Conservation (phyloP, 2,797 vertebrate genomes). For the Gobionotothen gibberifrons region DNA sequence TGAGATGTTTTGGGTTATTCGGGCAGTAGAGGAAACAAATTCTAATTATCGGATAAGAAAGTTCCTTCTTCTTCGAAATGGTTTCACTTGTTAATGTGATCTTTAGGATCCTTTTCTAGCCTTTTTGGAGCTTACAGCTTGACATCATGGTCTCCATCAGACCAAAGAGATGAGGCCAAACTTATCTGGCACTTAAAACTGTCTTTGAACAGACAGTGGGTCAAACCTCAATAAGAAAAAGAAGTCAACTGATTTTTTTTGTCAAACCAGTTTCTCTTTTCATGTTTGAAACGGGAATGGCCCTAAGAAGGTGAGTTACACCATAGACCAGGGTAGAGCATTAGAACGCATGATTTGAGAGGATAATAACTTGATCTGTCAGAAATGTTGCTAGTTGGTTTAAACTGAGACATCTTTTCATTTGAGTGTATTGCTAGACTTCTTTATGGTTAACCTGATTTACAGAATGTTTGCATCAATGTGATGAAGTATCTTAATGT, state of each 20-base stretch:
- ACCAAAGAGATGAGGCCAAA: not conserved
- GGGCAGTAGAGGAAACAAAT: not conserved
- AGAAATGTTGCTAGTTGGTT: not conserved
- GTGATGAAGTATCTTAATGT: slow-evolving; percentile 47
- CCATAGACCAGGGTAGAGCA: not conserved
- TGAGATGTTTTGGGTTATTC: not conserved
- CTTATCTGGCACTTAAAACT: not conserved
- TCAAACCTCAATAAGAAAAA: not conserved
- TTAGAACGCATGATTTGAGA: not conserved
- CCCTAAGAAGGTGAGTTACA: not conserved
- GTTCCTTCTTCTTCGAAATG: slow-evolving; percentile 1
- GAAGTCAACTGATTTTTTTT: not conserved
- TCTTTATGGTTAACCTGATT: slow-evolving; percentile 5
- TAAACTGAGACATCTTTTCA: not conserved
- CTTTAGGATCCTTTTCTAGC: not conserved
- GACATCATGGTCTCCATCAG: not conserved
- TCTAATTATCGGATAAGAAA: not conserved
- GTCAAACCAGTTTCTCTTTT: not conserved
- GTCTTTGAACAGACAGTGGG: not conserved
- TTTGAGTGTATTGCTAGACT: not conserved
- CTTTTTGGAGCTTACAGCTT: not conserved
- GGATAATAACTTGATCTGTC: not conserved
- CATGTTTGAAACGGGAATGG: not conserved
- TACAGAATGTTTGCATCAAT: slow-evolving; percentile 43
- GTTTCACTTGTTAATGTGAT: not conserved